These are phyloP conservation scores for Lerema accius DNA, from an alignment of 1,140 invertebrate genomes.

Conservation along the genomic window DNA sequence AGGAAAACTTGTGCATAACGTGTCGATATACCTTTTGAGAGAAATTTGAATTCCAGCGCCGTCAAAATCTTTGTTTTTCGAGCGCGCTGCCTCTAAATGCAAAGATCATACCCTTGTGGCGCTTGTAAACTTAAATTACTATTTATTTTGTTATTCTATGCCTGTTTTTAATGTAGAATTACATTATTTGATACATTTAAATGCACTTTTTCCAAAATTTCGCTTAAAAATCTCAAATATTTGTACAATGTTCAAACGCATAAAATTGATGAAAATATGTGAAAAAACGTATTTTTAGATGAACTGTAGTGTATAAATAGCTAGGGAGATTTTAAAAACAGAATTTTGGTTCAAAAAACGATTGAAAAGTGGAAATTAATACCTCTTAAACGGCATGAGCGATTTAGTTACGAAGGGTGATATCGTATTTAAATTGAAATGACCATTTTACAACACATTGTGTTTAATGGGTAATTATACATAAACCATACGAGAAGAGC, in stretches of 20 bases:
- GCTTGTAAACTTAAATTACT: slow-evolving; percentile 1
- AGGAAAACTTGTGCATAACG: slow-evolving; percentile 11
- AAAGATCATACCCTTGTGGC: not conserved
- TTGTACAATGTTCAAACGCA: not conserved
- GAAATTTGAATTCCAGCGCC: slow-evolving; percentile 1
- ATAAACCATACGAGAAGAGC: not conserved
- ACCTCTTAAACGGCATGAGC: slow-evolving; percentile 18
- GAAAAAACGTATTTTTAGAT: slow-evolving; percentile 12
- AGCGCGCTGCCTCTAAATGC: slow-evolving; percentile 11
- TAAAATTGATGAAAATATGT: slow-evolving; percentile 12
- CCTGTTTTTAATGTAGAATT: slow-evolving; percentile 7
- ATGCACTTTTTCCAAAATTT: slow-evolving; percentile 6
- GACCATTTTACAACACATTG: slow-evolving; percentile 14
- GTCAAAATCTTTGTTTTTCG: slow-evolving; percentile 2
- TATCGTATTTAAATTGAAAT: slow-evolving; percentile 23
- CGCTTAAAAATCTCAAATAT: not conserved
- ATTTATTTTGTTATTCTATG: slow-evolving; percentile 15
- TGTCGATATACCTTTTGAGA: slow-evolving; percentile 10
- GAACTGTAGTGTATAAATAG: slow-evolving; percentile 4
- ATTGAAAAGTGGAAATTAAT: slow-evolving; percentile 24
- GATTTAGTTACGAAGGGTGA: slow-evolving; percentile 28
- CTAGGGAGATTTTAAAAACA: slow-evolving; percentile 6
- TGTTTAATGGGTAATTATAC: slow-evolving; percentile 22
- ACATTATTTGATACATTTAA: not conserved
- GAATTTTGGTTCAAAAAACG: slow-evolving; percentile 25